phyloP scores from a whole-genome alignment of 2,113 vertebrate genomes.

The Hoplias malabaricus region DNA sequence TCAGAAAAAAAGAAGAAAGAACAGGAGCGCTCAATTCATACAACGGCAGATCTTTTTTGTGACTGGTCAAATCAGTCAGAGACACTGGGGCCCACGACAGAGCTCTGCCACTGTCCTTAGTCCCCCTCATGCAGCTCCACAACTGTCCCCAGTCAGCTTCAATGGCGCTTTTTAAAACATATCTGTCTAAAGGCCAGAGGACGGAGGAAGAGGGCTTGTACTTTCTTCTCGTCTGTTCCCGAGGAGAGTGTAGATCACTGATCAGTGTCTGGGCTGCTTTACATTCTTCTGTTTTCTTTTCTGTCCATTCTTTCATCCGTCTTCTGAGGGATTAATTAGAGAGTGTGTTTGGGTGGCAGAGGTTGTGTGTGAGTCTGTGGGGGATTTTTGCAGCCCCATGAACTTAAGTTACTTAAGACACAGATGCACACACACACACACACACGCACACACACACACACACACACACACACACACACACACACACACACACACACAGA shows the following conservation, averaged over 20 bases:
- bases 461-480: conserved; percentile 7
- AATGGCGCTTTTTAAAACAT: conserved; percentile 20
- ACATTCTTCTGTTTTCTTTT: conserved; percentile 20
- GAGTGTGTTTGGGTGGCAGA: conserved; percentile 30
- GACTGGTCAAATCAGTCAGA: conserved; percentile 56
- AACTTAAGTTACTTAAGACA: conserved; percentile 50
- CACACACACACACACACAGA: too few species aligned
- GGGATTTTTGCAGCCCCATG: conserved; percentile 6
- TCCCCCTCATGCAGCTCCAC: not conserved
- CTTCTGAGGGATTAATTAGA: conserved; percentile 57
- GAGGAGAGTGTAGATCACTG: conserved; percentile 25
- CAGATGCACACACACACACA: conserved; percentile 3
- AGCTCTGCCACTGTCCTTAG: not conserved
- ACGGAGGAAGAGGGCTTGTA: not conserved
- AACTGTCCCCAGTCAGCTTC: not conserved
- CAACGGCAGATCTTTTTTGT: conserved; percentile 55
- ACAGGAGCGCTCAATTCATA: conserved; percentile 49
- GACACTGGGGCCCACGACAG: not conserved
- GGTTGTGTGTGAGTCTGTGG: not conserved
- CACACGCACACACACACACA: not conserved
- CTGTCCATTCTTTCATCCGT: conserved; percentile 44
- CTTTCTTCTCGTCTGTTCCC: not conserved
- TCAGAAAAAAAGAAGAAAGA: conserved; percentile 15
- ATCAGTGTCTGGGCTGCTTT: not conserved
- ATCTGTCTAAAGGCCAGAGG: conserved; percentile 26